Evolutionary conservation across 2,888 invertebrate species (phyloP).

Genomic region (Scaptomyza reducta): DNA sequence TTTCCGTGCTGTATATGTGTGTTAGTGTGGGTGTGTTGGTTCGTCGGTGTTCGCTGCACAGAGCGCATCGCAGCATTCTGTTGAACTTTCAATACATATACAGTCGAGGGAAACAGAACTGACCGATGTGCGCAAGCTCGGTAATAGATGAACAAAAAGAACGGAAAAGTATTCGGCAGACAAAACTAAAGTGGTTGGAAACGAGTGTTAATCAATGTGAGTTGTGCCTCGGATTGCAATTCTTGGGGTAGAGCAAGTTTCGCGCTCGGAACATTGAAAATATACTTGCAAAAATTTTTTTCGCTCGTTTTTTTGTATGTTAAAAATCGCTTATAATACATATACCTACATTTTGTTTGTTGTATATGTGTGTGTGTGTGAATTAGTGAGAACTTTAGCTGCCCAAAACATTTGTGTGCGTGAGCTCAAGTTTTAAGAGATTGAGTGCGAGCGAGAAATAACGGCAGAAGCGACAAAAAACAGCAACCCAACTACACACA

Average conservation of each 20-base stretch:
- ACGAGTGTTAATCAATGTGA: conserved; percentile 6
- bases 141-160: conserved; percentile 18
- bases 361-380: conserved; percentile 24
- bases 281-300: conserved; percentile 34
- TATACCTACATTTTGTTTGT: conserved; percentile 33
- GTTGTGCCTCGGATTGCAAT: conserved; percentile 24
- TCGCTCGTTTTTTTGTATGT: conserved; percentile 33
- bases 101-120: conserved; percentile 20
- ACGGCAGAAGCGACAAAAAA: conserved; percentile 30
- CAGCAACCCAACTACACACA: conserved; percentile 31
- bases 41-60: conserved; percentile 40
- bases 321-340: conserved; percentile 37
- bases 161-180: background rate
- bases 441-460: conserved; percentile 23
- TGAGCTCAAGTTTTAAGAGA: conserved; percentile 21
- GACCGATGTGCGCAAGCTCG: conserved; percentile 24
- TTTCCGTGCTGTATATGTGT: conserved; percentile 14
- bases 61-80: conserved; percentile 43
- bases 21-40: conserved; percentile 1
- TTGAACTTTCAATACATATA: conserved; percentile 53
- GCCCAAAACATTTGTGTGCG: conserved; percentile 36
- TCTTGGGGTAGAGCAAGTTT: conserved; percentile 20
- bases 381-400: conserved; percentile 47
- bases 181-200: background rate
- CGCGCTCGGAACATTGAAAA: conserved; percentile 22